phyloP scores from a whole-genome alignment of 2,797 vertebrate species.

The Champsocephalus esox region DNA sequence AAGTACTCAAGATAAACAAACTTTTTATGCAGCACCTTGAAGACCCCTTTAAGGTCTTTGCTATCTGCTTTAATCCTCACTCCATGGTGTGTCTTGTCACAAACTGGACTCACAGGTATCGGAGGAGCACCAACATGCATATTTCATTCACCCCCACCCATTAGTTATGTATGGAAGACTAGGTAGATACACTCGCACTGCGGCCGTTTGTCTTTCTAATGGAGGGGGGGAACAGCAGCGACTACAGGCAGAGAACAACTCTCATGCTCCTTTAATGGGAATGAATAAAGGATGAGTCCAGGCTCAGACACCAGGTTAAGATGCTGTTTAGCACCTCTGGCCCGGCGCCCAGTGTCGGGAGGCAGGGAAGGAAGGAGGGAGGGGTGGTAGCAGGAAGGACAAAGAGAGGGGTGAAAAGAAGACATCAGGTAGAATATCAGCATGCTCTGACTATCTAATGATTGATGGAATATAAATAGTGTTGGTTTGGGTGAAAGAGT shows the following conservation, averaged over 20 bases:
- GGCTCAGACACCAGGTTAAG: slow-evolving; percentile 75
- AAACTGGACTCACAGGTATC: slow-evolving; percentile 39
- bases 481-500: background rate
- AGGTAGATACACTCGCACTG: slow-evolving; percentile 48
- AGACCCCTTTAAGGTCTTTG: background rate
- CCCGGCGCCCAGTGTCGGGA: slow-evolving; percentile 47
- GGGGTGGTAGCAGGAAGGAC: slow-evolving; percentile 21
- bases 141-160: slow-evolving; percentile 56
- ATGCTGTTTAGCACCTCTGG: slow-evolving; percentile 72
- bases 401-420: slow-evolving; percentile 30
- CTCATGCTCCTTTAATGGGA: slow-evolving; percentile 77
- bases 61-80: background rate
- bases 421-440: slow-evolving; percentile 21
- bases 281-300: slow-evolving; percentile 78
- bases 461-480: background rate
- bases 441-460: slow-evolving; percentile 6
- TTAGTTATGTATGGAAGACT: slow-evolving; percentile 56
- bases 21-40: background rate
- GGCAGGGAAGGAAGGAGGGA: slow-evolving; percentile 22
- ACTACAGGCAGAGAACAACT: slow-evolving; percentile 63
- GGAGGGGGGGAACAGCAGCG: slow-evolving; percentile 51
- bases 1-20: background rate
- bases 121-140: slow-evolving; percentile 48
- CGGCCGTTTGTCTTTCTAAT: slow-evolving; percentile 72
- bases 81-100: slow-evolving; percentile 33